Evolutionary conservation across 2,113 vertebrate genomes (phyloP), one percentile per base, ranked within the genome.

Genomic region (Heliornis fulica): DNA sequence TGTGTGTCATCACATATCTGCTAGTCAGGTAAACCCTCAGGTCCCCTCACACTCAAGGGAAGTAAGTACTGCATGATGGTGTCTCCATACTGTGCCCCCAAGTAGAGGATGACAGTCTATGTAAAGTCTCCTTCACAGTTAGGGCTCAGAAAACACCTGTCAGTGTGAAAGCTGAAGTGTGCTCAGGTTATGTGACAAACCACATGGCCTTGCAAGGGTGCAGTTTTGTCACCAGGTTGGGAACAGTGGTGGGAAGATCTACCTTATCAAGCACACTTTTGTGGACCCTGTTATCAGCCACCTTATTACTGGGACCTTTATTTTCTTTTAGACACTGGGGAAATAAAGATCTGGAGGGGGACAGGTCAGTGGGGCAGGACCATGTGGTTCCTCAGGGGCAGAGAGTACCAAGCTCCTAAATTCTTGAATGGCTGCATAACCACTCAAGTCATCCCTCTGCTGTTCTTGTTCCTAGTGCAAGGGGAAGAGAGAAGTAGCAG

Each of bases 11-110:
- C 64, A 79, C 80, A 54, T n/a, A 45, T 5, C 79, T 85, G 59
- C 57, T 36, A 16, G 80, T 23, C 80, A 92, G 83, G 38, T 28
- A 81, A 81, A 83, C 51, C 56, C 60, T 15, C 80, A 81, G 82
- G 91, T 38, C 76, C 86, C 20, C 7, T 41, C 1, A 2, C 21
- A 8, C 65, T 36, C 3, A 1, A 92, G 34, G 41, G 50, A 59
- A 70, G 59, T 9, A 59, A 70, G 59, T 9, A 40, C 0, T 0
- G 63, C 36, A 45, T 4, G 41, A 63, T 79, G 80, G 57, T 53
- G 70, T 71, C 57, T 68, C 81, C 56, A 4, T 28, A 13, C 23
- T 51, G 74, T n/a, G 5, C 18, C 23, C 13, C 21, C 26, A 57
- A 5, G 72, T 54, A 86, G 12, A 63, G 51, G 32, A 40, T 65